A percentile compares a stretch with the other conserved stretches of the same genome.
phyloP scores from a whole-genome alignment of 2,888 invertebrate species.

The Anticlea derivata region DNA sequence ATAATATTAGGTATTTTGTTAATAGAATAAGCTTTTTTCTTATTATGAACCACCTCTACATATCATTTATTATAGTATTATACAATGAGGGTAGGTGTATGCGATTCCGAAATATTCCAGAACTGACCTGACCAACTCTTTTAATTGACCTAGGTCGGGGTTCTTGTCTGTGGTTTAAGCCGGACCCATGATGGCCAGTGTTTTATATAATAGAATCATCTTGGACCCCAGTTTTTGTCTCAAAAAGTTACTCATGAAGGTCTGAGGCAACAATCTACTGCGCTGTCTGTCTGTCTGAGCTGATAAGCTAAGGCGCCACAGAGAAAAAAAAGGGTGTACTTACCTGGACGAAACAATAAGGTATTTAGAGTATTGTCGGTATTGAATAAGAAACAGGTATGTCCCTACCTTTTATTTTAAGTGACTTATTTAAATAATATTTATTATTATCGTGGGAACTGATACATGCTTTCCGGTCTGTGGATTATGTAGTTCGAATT shows the following conservation, averaged over 20 bases:
- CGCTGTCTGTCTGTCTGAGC: too few relatives aligned
- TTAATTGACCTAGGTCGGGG: too few relatives aligned
- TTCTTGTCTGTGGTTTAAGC: too few relatives aligned
- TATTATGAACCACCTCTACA: too few relatives aligned
- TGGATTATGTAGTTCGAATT: neutral
- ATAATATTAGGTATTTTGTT: too few relatives aligned
- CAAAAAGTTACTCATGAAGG: too few relatives aligned
- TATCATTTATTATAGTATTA: too few relatives aligned
- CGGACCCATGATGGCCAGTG: too few relatives aligned
- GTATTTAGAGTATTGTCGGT: constrained; percentile 17
- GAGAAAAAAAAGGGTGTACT: constrained; percentile 10
- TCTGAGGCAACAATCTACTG: too few relatives aligned
- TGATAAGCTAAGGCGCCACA: constrained; percentile 5
- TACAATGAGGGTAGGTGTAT: neutral
- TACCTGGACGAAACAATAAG: constrained; percentile 14
- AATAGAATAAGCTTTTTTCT: too few relatives aligned
- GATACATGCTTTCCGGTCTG: neutral
- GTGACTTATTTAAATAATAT: too few relatives aligned
- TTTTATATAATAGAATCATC: constrained; percentile 2
- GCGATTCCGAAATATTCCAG: neutral
- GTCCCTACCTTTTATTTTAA: constrained; percentile 6
- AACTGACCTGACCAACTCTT: neutral
- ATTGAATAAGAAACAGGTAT: constrained; percentile 11
- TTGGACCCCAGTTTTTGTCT: too few relatives aligned
- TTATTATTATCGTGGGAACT: constrained; percentile 16